These are phyloP conservation scores for Pelobates cultripes DNA, from an alignment of 2,797 vertebrate species.

Conservation along the genomic window DNA sequence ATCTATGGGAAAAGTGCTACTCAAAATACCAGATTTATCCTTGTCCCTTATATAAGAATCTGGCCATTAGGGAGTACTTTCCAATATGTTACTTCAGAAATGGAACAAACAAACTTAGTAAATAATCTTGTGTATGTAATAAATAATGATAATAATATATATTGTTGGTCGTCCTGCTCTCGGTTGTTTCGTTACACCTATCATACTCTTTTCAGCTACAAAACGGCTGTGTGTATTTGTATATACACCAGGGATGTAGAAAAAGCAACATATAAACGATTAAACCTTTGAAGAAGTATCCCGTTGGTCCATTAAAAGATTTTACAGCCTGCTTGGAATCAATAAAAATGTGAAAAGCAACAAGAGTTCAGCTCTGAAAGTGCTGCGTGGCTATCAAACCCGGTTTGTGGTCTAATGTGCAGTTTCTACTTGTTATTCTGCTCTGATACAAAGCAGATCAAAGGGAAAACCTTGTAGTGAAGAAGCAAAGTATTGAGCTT, in stretches of 20 bases:
- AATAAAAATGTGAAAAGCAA: constrained; percentile 50
- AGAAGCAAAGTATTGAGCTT: constrained; percentile 24
- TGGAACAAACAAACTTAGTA: too few species aligned
- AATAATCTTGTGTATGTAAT: too few species aligned
- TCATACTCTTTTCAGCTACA: constrained; percentile 22
- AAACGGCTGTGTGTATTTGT: constrained; percentile 45
- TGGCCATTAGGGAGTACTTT: too few species aligned
- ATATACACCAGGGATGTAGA: constrained; percentile 33
- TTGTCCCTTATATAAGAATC: too few species aligned
- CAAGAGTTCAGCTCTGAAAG: constrained; percentile 12
- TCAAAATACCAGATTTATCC: too few species aligned
- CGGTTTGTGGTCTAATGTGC: constrained; percentile 38
- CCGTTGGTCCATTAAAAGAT: constrained; percentile 52
- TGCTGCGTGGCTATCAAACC: constrained; percentile 25
- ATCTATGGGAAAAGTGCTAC: too few species aligned
- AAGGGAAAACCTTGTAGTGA: constrained; percentile 39
- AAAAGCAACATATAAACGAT: constrained; percentile 35
- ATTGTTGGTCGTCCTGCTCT: too few species aligned
- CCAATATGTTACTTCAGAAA: too few species aligned
- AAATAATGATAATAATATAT: too few species aligned
- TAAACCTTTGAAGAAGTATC: constrained; percentile 53
- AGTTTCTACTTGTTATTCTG: constrained; percentile 46
- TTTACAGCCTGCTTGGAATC: constrained; percentile 51
- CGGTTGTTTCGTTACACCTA: background rate
- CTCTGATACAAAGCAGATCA: constrained; percentile 38